phyloP scores from a whole-genome alignment of 2,888 invertebrate genomes.

The Monochamus alternatus region DNA sequence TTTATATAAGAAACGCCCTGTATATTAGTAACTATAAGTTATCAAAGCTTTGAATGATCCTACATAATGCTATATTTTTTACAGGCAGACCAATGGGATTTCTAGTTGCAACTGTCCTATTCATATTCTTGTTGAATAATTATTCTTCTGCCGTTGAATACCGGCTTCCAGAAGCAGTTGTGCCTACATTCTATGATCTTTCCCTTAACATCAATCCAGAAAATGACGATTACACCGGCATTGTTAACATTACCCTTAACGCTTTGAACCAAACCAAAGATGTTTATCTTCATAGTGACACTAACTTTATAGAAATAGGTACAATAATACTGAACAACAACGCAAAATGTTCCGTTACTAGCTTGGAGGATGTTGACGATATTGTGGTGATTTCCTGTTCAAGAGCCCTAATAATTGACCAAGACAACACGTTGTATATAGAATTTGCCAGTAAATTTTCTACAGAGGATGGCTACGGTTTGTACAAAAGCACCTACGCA shows the following conservation, averaged over 20 bases:
- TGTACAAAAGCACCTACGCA: background rate
- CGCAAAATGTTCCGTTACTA: background rate
- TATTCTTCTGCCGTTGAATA: background rate
- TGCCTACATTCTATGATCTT: constrained; percentile 11
- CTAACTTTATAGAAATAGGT: background rate
- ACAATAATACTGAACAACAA: constrained; percentile 8
- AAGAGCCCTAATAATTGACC: background rate
- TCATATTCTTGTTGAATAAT: no score
- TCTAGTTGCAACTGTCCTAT: no score
- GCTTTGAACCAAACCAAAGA: background rate
- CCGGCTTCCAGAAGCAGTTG: constrained; percentile 11
- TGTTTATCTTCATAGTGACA: constrained; percentile 18
- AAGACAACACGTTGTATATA: background rate
- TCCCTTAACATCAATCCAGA: constrained; percentile 17
- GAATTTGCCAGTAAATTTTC: background rate
- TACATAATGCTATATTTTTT: no score
- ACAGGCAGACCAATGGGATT: no score
- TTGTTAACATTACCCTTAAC: background rate
- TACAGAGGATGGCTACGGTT: background rate
- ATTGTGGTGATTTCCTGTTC: background rate
- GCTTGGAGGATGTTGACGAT: background rate
- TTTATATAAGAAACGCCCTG: no score
- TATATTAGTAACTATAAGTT: no score
- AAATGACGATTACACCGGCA: background rate
- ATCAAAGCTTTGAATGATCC: no score